Evolutionary conservation across 2,113 vertebrate species (phyloP), one percentile per base, ranked within the genome.

Genomic region (Semicossyphus pulcher): DNA sequence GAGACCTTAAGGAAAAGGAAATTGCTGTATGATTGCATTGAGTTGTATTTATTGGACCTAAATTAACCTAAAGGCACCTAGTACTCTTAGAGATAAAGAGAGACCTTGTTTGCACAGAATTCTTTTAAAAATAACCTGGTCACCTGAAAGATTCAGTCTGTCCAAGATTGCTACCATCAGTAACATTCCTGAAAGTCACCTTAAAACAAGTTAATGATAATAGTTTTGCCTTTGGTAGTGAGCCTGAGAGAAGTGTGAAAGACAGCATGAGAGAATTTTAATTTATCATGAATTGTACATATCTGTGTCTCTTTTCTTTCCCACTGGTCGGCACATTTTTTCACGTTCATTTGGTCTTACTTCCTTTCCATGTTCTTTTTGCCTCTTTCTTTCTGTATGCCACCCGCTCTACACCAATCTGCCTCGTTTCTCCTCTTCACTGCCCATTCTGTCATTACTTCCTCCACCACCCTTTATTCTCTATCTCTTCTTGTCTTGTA

Each of bases 281-380:
- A 10, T 48, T 72, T 23, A 72, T 76, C 39, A 76, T 81, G 69
- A 86, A 86, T 37, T 77, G 72, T 82, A 48, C 57, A 76, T 77
- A 67, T 80, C 15, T 85, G 37, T 83, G 20, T 83, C 32, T 84
- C 28, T 81, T 21, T 78, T 57, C 32, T 78, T 31, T 45, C 41
- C 41, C 26, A 36, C 42, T 76, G 5, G 73, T 72, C 48, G 9
- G 18, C 16, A 14, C 47, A 10, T 66, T 56, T 63, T 34, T n/a
- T 29, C 7, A 10, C 14, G 2, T 72, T 49, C 7, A 36, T 80
- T 65, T 64, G 21, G 0, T 72, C 20, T 44, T 44, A 10, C 5
- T 48, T 54, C 76, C 37, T 53, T 18, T 37, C 16, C 10, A 5
- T 18, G 0, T 45, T 56, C 14, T 48, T 61, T 72, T 42, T 66